Conservation (phyloP, 2,113 vertebrate species). For the Psephotus haematonotus region DNA sequence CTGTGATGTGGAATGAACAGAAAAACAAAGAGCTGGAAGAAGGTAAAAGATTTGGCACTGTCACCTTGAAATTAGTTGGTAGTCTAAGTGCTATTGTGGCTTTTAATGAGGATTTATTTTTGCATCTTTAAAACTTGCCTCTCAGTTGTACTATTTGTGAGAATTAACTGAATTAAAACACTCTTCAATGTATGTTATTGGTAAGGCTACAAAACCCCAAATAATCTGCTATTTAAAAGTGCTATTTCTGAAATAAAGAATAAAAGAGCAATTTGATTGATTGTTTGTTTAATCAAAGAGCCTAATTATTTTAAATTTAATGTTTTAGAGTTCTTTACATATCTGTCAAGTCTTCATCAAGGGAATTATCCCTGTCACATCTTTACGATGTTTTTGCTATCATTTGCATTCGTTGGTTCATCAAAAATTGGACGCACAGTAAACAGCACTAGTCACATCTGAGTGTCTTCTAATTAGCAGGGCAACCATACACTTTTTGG, state of each 20-base stretch:
- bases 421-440: not conserved
- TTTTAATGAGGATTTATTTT: constrained; percentile 21
- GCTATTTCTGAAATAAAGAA: not conserved
- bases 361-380: constrained; percentile 43
- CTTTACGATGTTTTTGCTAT: constrained; percentile 26
- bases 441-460: constrained; percentile 6
- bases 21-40: constrained; percentile 20
- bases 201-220: not conserved
- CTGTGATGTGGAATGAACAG: not conserved
- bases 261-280: constrained; percentile 54
- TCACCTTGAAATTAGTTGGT: not conserved
- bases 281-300: constrained; percentile 54
- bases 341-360: constrained; percentile 52
- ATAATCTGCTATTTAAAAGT: constrained; percentile 8
- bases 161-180: not conserved
- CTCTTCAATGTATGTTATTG: not conserved
- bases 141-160: not conserved
- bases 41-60: constrained; percentile 1
- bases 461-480: constrained; percentile 41
- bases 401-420: constrained; percentile 32
- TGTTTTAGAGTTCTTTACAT: constrained; percentile 41
- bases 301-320: constrained; percentile 59
- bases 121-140: not conserved
- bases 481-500: not conserved
- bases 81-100: not conserved